Evolutionary conservation across 2,888 invertebrate species (phyloP).

Genomic region (Caradrina kadenii): DNA sequence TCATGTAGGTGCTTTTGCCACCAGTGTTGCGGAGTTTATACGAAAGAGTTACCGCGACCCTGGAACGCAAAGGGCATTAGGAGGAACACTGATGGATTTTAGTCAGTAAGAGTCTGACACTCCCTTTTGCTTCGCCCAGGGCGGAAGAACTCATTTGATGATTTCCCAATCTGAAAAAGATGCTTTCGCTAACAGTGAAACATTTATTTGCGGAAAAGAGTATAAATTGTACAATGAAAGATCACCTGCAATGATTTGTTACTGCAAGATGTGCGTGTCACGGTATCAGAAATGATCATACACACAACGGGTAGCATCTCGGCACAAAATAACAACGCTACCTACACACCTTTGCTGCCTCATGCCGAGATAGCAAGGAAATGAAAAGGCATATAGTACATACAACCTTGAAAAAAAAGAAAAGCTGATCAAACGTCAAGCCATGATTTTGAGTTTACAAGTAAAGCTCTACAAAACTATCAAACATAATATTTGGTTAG

Average conservation of each 20-base stretch:
- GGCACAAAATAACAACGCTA: slow-evolving; percentile 23
- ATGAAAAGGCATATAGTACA: slow-evolving; percentile 19
- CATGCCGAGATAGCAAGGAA: slow-evolving; percentile 5
- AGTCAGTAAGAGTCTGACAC: too few relatives aligned
- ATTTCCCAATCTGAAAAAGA: neutral
- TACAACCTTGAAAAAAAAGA: slow-evolving; percentile 5
- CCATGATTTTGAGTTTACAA: slow-evolving; percentile 40
- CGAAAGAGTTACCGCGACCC: too few relatives aligned
- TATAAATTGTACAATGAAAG: slow-evolving; percentile 33
- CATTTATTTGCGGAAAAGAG: neutral
- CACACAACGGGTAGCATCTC: slow-evolving; percentile 26
- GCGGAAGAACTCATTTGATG: too few relatives aligned
- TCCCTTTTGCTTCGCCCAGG: too few relatives aligned
- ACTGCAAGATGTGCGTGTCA: slow-evolving; percentile 45
- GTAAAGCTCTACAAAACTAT: slow-evolving; percentile 24
- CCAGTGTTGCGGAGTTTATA: too few relatives aligned
- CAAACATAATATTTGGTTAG: slow-evolving; percentile 33
- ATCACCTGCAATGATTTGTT: slow-evolving; percentile 50
- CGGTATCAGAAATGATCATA: slow-evolving; percentile 37
- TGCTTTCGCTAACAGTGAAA: slow-evolving; percentile 1
- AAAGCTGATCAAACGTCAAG: slow-evolving; percentile 29
- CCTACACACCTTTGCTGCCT: slow-evolving; percentile 10
- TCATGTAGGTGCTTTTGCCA: too few relatives aligned
- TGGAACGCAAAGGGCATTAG: too few relatives aligned
- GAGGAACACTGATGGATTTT: too few relatives aligned